Percentiles rank a stretch among this genome's conserved stretches.
Conservation (phyloP, 2,797 vertebrate genomes). For the Chaenodraco wilsoni region DNA sequence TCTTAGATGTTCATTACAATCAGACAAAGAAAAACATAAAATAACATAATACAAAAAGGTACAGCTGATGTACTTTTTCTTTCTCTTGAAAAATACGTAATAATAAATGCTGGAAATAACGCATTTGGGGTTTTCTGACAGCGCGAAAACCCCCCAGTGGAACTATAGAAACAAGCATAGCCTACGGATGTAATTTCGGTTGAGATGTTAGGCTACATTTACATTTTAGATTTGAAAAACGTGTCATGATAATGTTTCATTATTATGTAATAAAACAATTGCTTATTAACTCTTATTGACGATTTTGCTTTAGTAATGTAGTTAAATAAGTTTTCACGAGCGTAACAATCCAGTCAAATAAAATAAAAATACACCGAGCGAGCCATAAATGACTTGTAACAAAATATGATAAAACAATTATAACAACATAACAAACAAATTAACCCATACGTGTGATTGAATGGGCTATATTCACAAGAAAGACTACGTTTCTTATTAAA, state of each 20-base stretch:
- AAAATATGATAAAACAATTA: not conserved
- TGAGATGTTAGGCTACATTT: not conserved
- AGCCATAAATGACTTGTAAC: not conserved
- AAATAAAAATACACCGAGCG: not conserved
- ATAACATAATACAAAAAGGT: not conserved
- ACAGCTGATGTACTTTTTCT: not conserved
- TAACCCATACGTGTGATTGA: too few relatives aligned
- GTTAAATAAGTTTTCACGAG: not conserved
- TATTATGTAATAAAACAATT: too few relatives aligned
- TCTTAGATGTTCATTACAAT: not conserved
- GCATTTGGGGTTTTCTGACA: constrained; percentile 34
- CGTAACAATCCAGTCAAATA: not conserved
- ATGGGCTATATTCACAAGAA: not conserved
- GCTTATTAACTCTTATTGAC: too few relatives aligned
- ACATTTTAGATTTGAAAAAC: rapidly evolving
- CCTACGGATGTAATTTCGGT: not conserved
- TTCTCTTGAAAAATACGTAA: constrained; percentile 37
- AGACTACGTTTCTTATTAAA: not conserved
- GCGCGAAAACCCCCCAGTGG: constrained; percentile 70
- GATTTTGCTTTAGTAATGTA: not conserved
- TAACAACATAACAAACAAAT: not conserved
- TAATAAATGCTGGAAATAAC: constrained; percentile 48
- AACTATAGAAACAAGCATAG: constrained; percentile 32
- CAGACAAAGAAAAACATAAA: not conserved
- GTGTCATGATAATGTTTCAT: not conserved